Percentiles rank a stretch among this genome's conserved stretches.
Evolutionary conservation across 2,888 invertebrate genomes (phyloP).

Genomic region (Tupiocoris notatus): DNA sequence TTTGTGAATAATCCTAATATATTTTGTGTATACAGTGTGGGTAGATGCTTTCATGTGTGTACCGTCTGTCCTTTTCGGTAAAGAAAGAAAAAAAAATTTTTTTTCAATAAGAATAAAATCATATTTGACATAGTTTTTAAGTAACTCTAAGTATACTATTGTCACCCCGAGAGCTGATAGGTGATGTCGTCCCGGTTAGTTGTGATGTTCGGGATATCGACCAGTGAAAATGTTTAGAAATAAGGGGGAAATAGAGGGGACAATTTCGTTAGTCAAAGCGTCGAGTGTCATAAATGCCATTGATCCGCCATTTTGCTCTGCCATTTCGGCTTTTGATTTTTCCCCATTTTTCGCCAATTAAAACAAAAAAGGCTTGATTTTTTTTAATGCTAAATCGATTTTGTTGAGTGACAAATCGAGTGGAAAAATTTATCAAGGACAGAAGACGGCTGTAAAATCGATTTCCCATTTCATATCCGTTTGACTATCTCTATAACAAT

Average conservation of each 20-base stretch:
- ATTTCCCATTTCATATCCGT: too few species aligned
- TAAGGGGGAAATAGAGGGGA: too few species aligned
- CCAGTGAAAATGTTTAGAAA: background rate
- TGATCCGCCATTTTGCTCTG: background rate
- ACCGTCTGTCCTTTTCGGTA: conserved; percentile 31
- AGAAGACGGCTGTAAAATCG: too few species aligned
- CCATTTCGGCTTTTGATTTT: background rate
- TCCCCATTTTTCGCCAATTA: too few species aligned
- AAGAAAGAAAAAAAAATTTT: too few species aligned
- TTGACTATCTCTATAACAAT: too few species aligned
- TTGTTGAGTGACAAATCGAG: too few species aligned
- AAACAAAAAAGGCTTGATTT: too few species aligned
- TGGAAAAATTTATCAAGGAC: too few species aligned
- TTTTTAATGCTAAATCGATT: too few species aligned
- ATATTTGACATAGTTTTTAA: conserved; percentile 31
- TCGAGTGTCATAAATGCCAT: background rate
- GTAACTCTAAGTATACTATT: conserved; percentile 31
- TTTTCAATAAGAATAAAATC: background rate
- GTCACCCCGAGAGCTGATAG: conserved; percentile 34
- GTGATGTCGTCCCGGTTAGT: conserved; percentile 4
- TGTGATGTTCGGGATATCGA: background rate
- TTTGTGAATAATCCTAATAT: conserved; percentile 40
- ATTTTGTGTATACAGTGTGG: conserved; percentile 43
- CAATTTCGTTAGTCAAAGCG: background rate
- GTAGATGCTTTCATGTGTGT: conserved; percentile 42